Conservation (phyloP, 2,888 invertebrate genomes). For the Venustoraphidia nigricollis region DNA sequence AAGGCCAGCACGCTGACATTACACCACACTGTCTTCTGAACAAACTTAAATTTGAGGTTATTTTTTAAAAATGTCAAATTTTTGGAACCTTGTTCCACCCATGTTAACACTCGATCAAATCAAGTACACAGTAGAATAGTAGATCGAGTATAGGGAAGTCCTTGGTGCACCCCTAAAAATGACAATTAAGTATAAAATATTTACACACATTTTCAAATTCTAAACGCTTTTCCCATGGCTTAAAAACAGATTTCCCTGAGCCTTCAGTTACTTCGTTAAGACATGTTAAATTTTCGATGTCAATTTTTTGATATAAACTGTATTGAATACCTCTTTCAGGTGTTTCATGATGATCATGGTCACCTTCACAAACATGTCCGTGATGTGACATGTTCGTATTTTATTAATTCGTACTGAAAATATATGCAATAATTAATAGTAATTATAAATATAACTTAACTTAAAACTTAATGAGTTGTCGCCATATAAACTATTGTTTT, state of each 20-base stretch:
- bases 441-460: too few species aligned
- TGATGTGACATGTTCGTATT: slow-evolving; percentile 33
- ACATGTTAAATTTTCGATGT: slow-evolving; percentile 73
- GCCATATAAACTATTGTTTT: too few species aligned
- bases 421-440: too few species aligned
- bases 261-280: slow-evolving; percentile 80
- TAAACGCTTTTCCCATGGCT: slow-evolving; percentile 76
- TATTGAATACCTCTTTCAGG: slow-evolving; percentile 62
- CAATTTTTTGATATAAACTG: slow-evolving; percentile 79
- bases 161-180: background rate
- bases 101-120: too few species aligned
- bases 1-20: too few species aligned
- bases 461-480: too few species aligned
- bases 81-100: too few species aligned
- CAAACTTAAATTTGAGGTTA: too few species aligned
- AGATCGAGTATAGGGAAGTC: background rate
- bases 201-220: slow-evolving; percentile 53
- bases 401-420: background rate
- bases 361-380: slow-evolving; percentile 41
- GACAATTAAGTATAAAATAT: background rate
- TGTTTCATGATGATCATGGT: slow-evolving; percentile 44
- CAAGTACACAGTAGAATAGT: too few species aligned
- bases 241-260: slow-evolving; percentile 79
- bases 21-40: too few species aligned
- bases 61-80: too few species aligned